These are phyloP conservation scores for Pseudopodoces humilis DNA, from an alignment of 2,113 vertebrate species.

Conservation along the genomic window DNA sequence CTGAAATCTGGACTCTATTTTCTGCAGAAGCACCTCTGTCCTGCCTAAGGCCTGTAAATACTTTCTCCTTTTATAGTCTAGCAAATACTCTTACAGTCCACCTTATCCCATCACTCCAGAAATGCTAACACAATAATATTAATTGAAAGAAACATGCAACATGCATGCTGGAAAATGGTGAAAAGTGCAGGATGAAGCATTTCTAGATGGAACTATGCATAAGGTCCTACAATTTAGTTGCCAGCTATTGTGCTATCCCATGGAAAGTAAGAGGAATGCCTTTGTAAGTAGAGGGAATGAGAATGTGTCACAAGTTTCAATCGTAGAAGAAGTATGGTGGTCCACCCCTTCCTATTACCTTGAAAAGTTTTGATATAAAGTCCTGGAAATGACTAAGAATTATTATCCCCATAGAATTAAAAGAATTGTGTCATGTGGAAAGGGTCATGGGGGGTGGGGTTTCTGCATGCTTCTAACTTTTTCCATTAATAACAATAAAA, in stretches of 20 bases:
- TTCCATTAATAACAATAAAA: neutral
- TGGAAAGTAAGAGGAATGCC: neutral
- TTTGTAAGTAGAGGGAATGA: neutral
- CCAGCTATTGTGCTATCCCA: neutral
- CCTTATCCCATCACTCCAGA: neutral
- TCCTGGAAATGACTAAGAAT: neutral
- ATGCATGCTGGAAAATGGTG: neutral
- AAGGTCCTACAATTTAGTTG: neutral
- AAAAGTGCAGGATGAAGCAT: neutral
- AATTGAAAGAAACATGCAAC: neutral
- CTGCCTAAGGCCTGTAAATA: neutral
- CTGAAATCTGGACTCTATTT: neutral
- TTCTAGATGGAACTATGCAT: neutral
- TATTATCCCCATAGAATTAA: neutral
- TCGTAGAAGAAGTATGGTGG: neutral
- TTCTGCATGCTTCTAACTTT: neutral
- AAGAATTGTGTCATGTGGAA: neutral
- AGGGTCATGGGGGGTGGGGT: neutral
- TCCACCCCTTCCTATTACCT: neutral
- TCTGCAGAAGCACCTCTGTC: neutral
- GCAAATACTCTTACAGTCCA: neutral
- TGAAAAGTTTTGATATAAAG: neutral
- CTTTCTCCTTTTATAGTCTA: neutral
- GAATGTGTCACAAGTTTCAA: neutral
- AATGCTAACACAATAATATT: neutral